A percentile compares a stretch with the other conserved stretches of the same genome.
These are phyloP conservation scores for Leguminivora glycinivorella DNA, from an alignment of 1,140 invertebrate genomes.

Conservation along the genomic window DNA sequence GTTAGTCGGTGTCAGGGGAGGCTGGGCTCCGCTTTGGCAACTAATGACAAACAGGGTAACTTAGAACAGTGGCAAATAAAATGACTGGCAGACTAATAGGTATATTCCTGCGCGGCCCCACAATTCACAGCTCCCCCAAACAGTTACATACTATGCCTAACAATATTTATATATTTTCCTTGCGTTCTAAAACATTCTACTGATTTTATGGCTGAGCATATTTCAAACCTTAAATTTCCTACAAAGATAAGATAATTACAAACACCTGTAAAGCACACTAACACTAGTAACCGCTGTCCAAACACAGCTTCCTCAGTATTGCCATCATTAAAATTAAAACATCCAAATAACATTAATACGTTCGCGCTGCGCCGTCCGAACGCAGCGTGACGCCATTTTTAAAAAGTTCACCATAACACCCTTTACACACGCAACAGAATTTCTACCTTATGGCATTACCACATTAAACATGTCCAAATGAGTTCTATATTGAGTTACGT, in stretches of 20 bases:
- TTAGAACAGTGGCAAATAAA: too few relatives aligned
- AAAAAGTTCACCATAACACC: neutral
- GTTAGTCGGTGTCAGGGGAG: too few relatives aligned
- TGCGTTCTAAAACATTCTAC: too few relatives aligned
- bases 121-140: too few relatives aligned
- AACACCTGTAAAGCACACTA: constrained; percentile 2
- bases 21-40: too few relatives aligned
- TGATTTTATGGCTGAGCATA: too few relatives aligned
- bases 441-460: neutral
- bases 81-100: too few relatives aligned
- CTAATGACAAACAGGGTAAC: too few relatives aligned
- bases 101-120: too few relatives aligned
- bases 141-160: too few relatives aligned
- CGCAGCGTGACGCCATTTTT: constrained; percentile 3
- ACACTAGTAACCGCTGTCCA: constrained; percentile 16
- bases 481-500: neutral
- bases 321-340: constrained; percentile 28
- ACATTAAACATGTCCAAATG: neutral
- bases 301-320: constrained; percentile 25
- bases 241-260: neutral
- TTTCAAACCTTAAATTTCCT: neutral
- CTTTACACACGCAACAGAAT: neutral
- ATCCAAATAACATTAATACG: constrained; percentile 29
- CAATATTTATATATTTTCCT: too few relatives aligned
- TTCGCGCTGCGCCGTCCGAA: neutral